Percentiles rank a stretch among this genome's conserved stretches.
These are phyloP conservation scores for Ianthella basta DNA, from an alignment of 37 sponge, comb jelly and placozoan species.

Conservation along the genomic window DNA sequence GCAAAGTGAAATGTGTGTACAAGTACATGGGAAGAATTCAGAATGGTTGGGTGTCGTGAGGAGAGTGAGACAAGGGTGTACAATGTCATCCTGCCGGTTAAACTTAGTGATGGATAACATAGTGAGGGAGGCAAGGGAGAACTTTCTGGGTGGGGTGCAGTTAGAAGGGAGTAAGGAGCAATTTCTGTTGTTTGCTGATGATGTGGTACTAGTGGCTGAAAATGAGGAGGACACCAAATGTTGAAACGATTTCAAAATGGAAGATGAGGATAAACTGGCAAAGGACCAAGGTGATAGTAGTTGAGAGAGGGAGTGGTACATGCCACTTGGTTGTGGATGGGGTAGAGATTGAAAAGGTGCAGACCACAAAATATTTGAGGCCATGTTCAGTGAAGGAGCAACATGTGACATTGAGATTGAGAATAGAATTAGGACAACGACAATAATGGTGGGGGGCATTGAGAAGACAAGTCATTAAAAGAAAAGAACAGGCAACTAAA, in stretches of 20 bases:
- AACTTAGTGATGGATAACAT: neutral
- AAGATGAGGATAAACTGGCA: neutral
- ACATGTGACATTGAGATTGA: conserved; percentile 3
- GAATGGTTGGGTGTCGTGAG: neutral
- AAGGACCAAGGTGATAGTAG: conserved; percentile 15
- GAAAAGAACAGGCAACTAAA: neutral
- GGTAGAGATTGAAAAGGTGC: conserved; percentile 3
- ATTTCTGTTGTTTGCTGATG: neutral
- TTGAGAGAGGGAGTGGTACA: neutral
- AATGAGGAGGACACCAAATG: neutral
- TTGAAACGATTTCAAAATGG: neutral
- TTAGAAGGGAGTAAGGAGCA: neutral
- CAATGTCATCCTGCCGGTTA: neutral
- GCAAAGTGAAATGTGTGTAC: neutral
- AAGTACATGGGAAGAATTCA: neutral
- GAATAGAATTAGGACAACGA: neutral
- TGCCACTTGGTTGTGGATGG: conserved; percentile 7
- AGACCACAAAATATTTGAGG: neutral
- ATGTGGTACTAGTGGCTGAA: neutral
- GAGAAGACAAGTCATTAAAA: neutral
- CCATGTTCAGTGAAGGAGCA: neutral
- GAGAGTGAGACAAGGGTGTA: conserved; percentile 1
- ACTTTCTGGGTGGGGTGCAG: neutral
- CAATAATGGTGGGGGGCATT: neutral
- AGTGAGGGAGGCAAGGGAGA: neutral